Conservation (phyloP, 1,140 invertebrate genomes). For the Drosophila asahinai region DNA sequence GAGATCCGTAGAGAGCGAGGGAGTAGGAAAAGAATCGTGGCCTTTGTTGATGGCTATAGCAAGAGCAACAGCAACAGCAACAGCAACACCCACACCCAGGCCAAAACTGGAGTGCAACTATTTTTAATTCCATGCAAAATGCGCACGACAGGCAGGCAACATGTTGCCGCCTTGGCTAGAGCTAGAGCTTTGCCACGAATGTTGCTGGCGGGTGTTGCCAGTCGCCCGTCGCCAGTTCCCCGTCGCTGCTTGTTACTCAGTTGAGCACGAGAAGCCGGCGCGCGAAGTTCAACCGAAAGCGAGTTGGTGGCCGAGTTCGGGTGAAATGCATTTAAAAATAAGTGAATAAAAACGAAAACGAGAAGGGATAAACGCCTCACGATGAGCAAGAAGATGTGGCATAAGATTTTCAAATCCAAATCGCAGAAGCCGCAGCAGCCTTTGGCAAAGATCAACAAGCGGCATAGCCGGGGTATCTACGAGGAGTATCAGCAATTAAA, state of each 20-base stretch:
- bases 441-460: slow-evolving; percentile 72
- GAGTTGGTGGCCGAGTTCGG: slow-evolving; percentile 5
- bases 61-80: slow-evolving; percentile 33
- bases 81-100: slow-evolving; percentile 58
- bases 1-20: slow-evolving; percentile 21
- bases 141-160: slow-evolving; percentile 62
- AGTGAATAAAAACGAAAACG: slow-evolving; percentile 21
- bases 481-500: slow-evolving; percentile 81
- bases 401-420: slow-evolving; percentile 83
- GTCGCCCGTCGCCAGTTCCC: slow-evolving; percentile 16
- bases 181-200: slow-evolving; percentile 23
- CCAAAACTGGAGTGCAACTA: slow-evolving; percentile 74
- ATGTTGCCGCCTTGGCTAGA: slow-evolving; percentile 41
- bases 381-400: slow-evolving; percentile 85
- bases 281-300: slow-evolving; percentile 46
- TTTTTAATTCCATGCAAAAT: slow-evolving; percentile 77
- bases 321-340: slow-evolving; percentile 47
- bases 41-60: slow-evolving; percentile 56
- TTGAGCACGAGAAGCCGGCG: slow-evolving; percentile 58
- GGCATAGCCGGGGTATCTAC: slow-evolving; percentile 74
- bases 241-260: slow-evolving; percentile 25
- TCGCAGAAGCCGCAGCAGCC: slow-evolving; percentile 65
- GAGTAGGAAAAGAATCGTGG: slow-evolving; percentile 62
- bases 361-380: slow-evolving; percentile 19
- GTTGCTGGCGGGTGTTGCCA: slow-evolving; percentile 37